Conservation (phyloP, 2,797 vertebrate species). For the Lacerta agilis region DNA sequence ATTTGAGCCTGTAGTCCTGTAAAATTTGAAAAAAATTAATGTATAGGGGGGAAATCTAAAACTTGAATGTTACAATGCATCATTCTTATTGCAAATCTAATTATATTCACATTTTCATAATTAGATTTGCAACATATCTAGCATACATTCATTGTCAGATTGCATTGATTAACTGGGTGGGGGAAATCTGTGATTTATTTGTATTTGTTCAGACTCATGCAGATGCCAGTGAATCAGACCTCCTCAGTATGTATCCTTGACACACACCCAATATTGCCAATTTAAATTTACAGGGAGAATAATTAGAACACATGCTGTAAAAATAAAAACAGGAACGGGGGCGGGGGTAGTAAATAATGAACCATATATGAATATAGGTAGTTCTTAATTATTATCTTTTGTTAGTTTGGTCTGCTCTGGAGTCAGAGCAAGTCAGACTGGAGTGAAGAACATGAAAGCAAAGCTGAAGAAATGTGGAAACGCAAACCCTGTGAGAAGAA, state of each 20-base stretch:
- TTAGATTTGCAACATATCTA: constrained; percentile 6
- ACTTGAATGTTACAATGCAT: constrained; percentile 16
- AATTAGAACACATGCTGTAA: constrained; percentile 20
- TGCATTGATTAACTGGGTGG: not conserved
- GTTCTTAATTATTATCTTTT: constrained; percentile 86
- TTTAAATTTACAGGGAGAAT: constrained; percentile 24
- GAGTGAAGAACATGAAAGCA: constrained; percentile 81
- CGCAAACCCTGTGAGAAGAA: constrained; percentile 66
- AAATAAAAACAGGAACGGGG: not conserved
- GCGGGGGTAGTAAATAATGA: constrained; percentile 48
- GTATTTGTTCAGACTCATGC: constrained; percentile 7
- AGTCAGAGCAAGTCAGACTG: constrained; percentile 80
- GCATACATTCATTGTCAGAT: not conserved
- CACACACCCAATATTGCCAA: not conserved
- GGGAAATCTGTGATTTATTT: not conserved
- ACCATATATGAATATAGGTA: constrained; percentile 66
- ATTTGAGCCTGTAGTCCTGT: constrained; percentile 1
- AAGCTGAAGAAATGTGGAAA: constrained; percentile 71
- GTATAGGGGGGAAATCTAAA: constrained; percentile 29
- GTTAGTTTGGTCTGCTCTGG: constrained; percentile 87
- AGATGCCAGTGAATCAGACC: constrained; percentile 16
- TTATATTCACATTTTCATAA: constrained; percentile 10
- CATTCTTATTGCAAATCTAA: constrained; percentile 2
- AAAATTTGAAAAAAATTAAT: constrained; percentile 41
- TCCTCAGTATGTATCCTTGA: constrained; percentile 12